Percentiles rank a stretch among this genome's conserved stretches.
Conservation (phyloP, 2,113 vertebrate genomes). For the Periophthalmus modestus region DNA sequence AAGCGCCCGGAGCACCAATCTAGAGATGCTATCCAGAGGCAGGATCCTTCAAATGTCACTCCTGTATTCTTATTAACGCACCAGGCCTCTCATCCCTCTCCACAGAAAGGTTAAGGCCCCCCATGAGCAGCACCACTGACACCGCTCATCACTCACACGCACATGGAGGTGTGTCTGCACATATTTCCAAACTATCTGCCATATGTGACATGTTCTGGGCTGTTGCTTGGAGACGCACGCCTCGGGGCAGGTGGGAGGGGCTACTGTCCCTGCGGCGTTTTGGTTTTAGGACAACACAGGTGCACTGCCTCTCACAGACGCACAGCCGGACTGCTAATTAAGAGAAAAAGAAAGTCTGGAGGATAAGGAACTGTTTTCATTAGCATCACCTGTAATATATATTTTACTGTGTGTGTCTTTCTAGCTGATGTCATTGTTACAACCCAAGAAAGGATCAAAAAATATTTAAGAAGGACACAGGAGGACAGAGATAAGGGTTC, state of each 20-base stretch:
- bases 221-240: conserved; percentile 64
- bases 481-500: no score
- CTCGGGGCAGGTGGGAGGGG: conserved; percentile 31
- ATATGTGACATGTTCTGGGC: conserved; percentile 38
- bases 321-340: neutral
- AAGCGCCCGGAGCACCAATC: conserved; percentile 18
- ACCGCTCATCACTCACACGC: conserved; percentile 48
- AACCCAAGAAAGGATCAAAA: no score
- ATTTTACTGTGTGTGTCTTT: no score
- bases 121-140: conserved; percentile 44
- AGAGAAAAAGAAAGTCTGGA: neutral
- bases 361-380: neutral
- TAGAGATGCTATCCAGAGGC: conserved; percentile 9
- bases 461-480: no score
- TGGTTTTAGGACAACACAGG: conserved; percentile 20
- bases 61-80: conserved; percentile 34
- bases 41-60: conserved; percentile 47
- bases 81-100: conserved; percentile 30
- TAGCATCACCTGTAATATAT: neutral
- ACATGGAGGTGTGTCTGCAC: neutral
- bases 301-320: neutral
- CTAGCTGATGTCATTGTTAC: no score
- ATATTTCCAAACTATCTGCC: conserved; percentile 25
- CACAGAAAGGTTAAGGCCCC: conserved; percentile 58
- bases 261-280: conserved; percentile 1